Percentiles rank a stretch among this genome's conserved stretches.
Conservation (phyloP, 2,113 vertebrate species). For the Alaudala cheleensis region DNA sequence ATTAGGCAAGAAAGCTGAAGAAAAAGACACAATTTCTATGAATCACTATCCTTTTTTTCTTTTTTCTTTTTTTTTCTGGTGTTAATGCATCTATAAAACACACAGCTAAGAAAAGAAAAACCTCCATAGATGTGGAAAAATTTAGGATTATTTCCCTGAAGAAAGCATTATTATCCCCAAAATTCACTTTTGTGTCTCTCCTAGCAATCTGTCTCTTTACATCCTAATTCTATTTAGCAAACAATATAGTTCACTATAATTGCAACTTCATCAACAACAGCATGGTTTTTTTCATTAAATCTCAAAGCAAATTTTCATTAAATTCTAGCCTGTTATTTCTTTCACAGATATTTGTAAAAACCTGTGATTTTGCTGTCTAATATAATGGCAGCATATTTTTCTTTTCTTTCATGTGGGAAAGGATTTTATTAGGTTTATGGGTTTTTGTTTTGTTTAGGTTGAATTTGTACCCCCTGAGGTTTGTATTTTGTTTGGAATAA, state of each 20-base stretch:
- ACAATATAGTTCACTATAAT: background rate
- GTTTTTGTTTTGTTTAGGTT: background rate
- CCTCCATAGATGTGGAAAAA: background rate
- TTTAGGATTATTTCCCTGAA: background rate
- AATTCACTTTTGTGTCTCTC: background rate
- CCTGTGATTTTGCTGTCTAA: background rate
- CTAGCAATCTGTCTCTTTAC: background rate
- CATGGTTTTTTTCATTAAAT: background rate
- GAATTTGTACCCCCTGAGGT: background rate
- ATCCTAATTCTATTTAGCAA: background rate
- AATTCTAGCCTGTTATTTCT: background rate
- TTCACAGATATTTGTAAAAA: background rate
- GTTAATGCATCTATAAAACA: background rate
- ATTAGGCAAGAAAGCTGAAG: background rate
- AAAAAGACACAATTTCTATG: background rate
- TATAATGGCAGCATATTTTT: background rate
- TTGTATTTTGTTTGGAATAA: background rate
- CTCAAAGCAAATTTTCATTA: background rate
- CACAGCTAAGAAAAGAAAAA: background rate
- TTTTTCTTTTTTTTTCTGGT: background rate
- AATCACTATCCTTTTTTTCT: background rate
- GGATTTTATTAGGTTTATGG: background rate
- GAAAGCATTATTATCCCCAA: background rate
- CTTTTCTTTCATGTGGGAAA: background rate
- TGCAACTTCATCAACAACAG: background rate